Evolutionary conservation across 2,797 vertebrate species (phyloP).

Genomic region (Poeciliopsis paucimaculata): DNA sequence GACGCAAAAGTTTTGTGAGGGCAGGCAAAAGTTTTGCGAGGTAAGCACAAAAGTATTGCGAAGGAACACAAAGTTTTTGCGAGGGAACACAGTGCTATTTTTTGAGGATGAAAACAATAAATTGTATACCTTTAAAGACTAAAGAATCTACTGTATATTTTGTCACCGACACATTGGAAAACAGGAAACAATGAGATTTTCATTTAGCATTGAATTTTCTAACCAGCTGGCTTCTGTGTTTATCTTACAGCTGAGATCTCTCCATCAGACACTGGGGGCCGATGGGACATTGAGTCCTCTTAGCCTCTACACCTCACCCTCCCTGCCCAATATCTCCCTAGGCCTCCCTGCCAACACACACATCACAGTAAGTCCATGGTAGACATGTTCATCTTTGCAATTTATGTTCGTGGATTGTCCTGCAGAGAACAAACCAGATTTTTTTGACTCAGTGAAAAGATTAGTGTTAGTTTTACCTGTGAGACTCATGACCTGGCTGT

Average conservation of each 20-base stretch:
- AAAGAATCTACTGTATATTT: neutral
- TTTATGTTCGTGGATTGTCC: neutral
- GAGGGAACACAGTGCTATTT: neutral
- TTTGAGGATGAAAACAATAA: neutral
- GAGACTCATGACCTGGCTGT: neutral
- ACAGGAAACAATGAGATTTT: neutral
- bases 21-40: no score
- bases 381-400: neutral
- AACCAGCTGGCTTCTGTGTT: neutral
- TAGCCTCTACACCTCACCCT: constrained; percentile 95
- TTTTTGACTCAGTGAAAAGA: neutral
- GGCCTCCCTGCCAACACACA: constrained; percentile 93
- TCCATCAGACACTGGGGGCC: constrained; percentile 87
- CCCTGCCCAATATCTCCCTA: constrained; percentile 95
- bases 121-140: neutral
- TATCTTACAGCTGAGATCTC: constrained; percentile 86
- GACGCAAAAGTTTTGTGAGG: no score
- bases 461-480: neutral
- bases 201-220: neutral
- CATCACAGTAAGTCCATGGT: constrained; percentile 83
- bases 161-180: neutral
- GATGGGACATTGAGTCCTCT: constrained; percentile 90
- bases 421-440: neutral
- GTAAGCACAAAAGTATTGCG: no score
- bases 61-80: no score